phyloP scores from a whole-genome alignment of 2,113 vertebrate species.

The Alexandromys fortis region DNA sequence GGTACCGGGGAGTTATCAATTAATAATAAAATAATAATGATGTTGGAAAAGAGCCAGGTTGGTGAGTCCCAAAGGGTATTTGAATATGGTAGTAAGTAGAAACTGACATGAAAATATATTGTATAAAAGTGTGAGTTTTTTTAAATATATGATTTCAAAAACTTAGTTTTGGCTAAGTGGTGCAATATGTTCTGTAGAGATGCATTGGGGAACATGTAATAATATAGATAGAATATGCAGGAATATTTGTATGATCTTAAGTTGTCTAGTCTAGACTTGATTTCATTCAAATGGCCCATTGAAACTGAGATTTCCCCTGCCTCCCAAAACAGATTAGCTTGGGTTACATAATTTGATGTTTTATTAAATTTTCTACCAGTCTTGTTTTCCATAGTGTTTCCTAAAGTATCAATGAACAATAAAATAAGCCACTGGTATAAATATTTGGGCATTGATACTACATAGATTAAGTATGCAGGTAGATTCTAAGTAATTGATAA shows the following conservation, averaged over 20 bases:
- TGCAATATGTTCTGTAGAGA: neutral
- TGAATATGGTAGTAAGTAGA: neutral
- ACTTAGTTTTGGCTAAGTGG: neutral
- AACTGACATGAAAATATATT: neutral
- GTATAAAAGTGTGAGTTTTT: neutral
- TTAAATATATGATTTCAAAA: neutral
- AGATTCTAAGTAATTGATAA: neutral
- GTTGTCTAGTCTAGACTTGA: neutral
- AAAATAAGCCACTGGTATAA: neutral
- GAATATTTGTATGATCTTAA: neutral
- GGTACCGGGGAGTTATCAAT: neutral
- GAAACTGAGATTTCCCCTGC: neutral
- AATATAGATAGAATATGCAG: neutral
- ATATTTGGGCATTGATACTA: neutral
- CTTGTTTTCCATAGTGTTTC: neutral
- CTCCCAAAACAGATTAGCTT: too few species aligned
- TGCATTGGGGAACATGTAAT: neutral
- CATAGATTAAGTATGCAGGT: fast-evolving
- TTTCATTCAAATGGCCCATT: neutral
- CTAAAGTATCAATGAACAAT: neutral
- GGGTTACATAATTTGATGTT: neutral
- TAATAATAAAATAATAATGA: neutral
- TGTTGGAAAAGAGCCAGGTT: neutral
- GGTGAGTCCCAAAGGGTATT: neutral
- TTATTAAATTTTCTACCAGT: neutral